These are phyloP conservation scores for Strix occidentalis DNA, from an alignment of 2,797 vertebrate species.

Conservation along the genomic window DNA sequence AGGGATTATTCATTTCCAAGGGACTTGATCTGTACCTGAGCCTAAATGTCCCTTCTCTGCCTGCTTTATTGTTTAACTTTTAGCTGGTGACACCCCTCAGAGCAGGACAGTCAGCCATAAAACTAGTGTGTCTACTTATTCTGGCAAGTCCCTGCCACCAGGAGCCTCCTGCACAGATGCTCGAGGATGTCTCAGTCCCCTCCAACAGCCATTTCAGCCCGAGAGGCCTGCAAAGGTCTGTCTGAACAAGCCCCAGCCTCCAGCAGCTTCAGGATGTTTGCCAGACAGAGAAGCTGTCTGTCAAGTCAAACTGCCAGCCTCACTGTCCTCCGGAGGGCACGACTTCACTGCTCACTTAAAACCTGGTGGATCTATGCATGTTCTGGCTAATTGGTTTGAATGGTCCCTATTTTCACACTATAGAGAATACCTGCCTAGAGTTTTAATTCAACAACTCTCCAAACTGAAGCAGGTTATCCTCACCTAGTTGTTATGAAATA, in stretches of 20 bases:
- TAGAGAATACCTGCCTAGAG: background rate
- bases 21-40: background rate
- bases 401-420: background rate
- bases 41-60: background rate
- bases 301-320: background rate
- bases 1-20: background rate
- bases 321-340: background rate
- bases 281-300: background rate
- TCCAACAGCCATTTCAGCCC: background rate
- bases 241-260: background rate
- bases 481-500: background rate
- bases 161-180: background rate
- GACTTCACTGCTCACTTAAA: background rate
- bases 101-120: background rate
- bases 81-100: background rate
- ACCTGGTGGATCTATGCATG: accelerated
- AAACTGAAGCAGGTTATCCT: background rate
- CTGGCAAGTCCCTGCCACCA: background rate
- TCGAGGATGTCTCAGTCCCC: background rate
- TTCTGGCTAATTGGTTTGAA: background rate
- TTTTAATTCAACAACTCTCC: background rate
- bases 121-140: background rate
- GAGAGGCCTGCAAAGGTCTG: background rate
- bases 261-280: background rate
- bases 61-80: background rate